Percentiles rank a stretch among this genome's conserved stretches.
These are phyloP conservation scores for Lacerta viridis DNA, from an alignment of 2,797 vertebrate genomes.

Conservation along the genomic window DNA sequence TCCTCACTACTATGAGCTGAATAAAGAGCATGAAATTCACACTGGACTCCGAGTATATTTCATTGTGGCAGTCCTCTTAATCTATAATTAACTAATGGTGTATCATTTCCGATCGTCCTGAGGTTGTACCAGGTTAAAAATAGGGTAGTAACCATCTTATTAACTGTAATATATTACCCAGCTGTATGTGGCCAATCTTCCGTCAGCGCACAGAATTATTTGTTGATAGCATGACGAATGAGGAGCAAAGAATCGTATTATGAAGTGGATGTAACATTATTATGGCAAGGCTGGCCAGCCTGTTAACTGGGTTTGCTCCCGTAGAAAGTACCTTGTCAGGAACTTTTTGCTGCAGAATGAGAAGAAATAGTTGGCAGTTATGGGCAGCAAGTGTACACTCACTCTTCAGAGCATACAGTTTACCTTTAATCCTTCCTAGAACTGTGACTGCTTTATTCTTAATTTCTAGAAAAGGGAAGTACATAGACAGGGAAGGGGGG, in stretches of 20 bases:
- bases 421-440: constrained; percentile 20
- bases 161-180: constrained; percentile 67
- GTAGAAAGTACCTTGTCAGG: constrained; percentile 32
- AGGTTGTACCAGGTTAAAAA: constrained; percentile 64
- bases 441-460: neutral
- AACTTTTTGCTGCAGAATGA: constrained; percentile 28
- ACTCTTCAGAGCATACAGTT: constrained; percentile 19
- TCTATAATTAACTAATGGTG: constrained; percentile 65
- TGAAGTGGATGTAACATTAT: constrained; percentile 41
- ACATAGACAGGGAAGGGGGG: neutral
- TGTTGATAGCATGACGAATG: constrained; percentile 67
- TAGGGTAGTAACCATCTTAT: constrained; percentile 62
- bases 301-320: constrained; percentile 30
- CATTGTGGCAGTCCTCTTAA: constrained; percentile 39
- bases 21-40: no score
- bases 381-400: neutral
- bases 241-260: constrained; percentile 58
- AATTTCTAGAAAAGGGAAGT: neutral
- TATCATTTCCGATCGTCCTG: constrained; percentile 55
- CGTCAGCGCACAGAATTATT: constrained; percentile 67
- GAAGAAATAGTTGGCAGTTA: constrained; percentile 48
- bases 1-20: no score
- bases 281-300: constrained; percentile 42
- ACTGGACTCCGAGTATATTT: no score
- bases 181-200: constrained; percentile 51